These are phyloP conservation scores for Sesia apiformis DNA, from an alignment of 2,888 invertebrate genomes.

Conservation along the genomic window DNA sequence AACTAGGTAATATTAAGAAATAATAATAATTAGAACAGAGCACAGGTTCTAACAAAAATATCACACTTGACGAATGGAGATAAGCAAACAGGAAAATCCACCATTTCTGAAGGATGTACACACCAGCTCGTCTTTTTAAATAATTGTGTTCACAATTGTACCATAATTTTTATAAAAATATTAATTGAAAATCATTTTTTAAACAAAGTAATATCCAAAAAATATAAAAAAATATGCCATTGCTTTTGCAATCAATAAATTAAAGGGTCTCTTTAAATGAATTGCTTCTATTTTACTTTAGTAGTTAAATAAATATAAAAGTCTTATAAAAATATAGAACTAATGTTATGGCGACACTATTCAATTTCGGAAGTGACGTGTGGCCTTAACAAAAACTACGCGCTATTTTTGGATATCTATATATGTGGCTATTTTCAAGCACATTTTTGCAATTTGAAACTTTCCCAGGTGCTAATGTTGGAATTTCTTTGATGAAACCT, in stretches of 20 bases:
- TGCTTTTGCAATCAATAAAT: too few relatives aligned
- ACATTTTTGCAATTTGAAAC: constrained; percentile 70
- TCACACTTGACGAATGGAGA: constrained; percentile 62
- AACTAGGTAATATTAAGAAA: constrained; percentile 66
- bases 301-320: too few relatives aligned
- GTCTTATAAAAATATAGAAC: too few relatives aligned
- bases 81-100: constrained; percentile 73
- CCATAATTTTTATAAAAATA: too few relatives aligned
- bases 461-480: constrained; percentile 29
- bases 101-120: constrained; percentile 62
- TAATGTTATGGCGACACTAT: constrained; percentile 28
- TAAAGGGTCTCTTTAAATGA: too few relatives aligned
- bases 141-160: too few relatives aligned
- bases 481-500: constrained; percentile 4
- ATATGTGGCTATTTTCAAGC: constrained; percentile 60
- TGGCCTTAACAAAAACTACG: constrained; percentile 24
- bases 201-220: too few relatives aligned
- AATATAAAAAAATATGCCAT: too few relatives aligned
- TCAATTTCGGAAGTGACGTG: constrained; percentile 47
- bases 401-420: constrained; percentile 70
- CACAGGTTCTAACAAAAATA: constrained; percentile 57
- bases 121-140: background rate
- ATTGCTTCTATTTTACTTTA: too few relatives aligned
- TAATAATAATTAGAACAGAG: constrained; percentile 53
- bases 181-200: too few relatives aligned